Conservation (phyloP, 2,113 vertebrate species). For the Macrotis lagotis region DNA sequence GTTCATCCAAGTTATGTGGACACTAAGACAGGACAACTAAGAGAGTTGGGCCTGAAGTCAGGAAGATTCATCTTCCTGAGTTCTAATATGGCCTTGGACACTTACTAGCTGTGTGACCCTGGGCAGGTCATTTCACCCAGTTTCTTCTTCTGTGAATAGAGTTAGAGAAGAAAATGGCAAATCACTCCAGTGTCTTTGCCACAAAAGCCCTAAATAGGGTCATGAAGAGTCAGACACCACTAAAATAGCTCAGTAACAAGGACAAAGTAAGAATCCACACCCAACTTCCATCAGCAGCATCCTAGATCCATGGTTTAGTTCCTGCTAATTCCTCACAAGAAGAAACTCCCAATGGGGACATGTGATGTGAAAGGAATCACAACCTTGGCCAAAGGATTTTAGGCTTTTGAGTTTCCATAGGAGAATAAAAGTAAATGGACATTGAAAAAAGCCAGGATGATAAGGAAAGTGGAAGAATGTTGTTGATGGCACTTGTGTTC, state of each 20-base stretch:
- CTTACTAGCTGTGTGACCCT: not conserved
- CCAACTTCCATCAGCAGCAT: not conserved
- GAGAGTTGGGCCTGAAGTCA: not conserved
- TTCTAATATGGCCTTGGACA: not conserved
- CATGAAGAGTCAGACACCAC: not conserved
- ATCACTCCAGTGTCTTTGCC: not conserved
- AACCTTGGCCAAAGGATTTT: slow-evolving; percentile 12
- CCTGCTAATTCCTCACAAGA: not conserved
- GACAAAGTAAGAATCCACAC: not conserved
- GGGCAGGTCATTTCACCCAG: not conserved
- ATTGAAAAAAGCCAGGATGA: slow-evolving; percentile 42
- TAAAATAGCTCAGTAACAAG: not conserved
- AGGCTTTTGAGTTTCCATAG: not conserved
- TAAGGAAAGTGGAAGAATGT: slow-evolving; percentile 18
- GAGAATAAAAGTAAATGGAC: slow-evolving; percentile 43
- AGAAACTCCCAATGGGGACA: not conserved
- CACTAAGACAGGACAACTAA: not conserved
- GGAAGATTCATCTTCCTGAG: not conserved
- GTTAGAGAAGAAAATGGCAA: not conserved
- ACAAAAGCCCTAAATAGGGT: not conserved
- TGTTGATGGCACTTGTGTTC: slow-evolving; percentile 31
- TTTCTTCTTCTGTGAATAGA: not conserved
- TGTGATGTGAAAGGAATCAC: not conserved
- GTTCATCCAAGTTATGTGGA: not conserved
- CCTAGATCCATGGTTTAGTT: not conserved